Evolutionary conservation across 2,113 vertebrate species (phyloP).

Genomic region (Melospiza georgiana): DNA sequence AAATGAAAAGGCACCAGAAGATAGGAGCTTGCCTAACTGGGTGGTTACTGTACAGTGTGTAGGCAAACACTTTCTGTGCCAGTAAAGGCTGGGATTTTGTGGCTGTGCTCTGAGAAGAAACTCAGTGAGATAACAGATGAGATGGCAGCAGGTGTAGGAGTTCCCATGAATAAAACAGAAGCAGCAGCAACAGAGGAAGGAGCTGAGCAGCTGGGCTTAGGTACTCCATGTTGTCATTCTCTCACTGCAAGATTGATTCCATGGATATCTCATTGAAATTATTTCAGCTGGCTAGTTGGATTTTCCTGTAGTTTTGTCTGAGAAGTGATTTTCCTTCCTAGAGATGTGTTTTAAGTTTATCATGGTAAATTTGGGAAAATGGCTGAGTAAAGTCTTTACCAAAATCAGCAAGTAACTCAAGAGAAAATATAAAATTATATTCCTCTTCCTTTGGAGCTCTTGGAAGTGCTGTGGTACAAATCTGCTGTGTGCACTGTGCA

Average conservation of each 20-base stretch:
- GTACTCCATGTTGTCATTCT: not conserved
- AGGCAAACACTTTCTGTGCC: not conserved
- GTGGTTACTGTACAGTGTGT: not conserved
- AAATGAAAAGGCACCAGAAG: not conserved
- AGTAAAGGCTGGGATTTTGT: not conserved
- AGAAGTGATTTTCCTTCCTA: not conserved
- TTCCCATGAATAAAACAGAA: constrained; percentile 31
- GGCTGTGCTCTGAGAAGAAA: not conserved
- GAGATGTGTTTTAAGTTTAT: not conserved
- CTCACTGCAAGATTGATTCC: not conserved
- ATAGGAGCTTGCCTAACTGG: not conserved
- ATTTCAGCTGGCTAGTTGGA: not conserved
- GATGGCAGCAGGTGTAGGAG: constrained; percentile 1
- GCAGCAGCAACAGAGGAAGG: not conserved
- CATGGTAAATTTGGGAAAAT: not conserved
- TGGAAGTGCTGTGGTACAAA: not conserved
- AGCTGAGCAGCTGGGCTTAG: not conserved
- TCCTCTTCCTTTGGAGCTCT: not conserved
- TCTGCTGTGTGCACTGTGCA: not conserved
- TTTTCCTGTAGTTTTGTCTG: not conserved
- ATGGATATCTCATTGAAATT: not conserved
- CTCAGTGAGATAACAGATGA: not conserved
- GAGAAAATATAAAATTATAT: not conserved
- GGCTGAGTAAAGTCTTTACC: not conserved
- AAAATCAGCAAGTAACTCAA: not conserved